Percentiles rank a stretch among this genome's conserved stretches.
Evolutionary conservation across 2,888 invertebrate genomes (phyloP).

Genomic region (Heliconius cydno): DNA sequence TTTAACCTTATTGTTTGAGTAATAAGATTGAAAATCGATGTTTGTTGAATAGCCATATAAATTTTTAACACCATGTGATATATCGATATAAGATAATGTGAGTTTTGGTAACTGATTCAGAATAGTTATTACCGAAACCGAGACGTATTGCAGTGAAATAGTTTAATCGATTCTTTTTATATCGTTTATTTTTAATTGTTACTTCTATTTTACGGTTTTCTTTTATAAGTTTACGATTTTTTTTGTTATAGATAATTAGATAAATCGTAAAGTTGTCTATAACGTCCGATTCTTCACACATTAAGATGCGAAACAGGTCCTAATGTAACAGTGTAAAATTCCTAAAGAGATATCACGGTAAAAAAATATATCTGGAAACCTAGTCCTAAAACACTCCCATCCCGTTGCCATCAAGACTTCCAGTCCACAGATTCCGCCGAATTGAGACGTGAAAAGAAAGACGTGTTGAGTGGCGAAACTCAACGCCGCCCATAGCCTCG

Average conservation of each 20-base stretch:
- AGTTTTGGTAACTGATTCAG: slow-evolving; percentile 16
- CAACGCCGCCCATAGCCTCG: background rate
- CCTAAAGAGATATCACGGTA: too few relatives aligned
- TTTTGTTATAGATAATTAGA: background rate
- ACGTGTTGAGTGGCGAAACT: background rate
- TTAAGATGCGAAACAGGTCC: background rate
- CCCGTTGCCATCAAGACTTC: too few relatives aligned
- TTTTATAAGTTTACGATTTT: background rate
- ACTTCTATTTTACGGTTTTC: slow-evolving; percentile 17
- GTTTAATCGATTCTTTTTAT: slow-evolving; percentile 23
- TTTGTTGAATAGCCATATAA: background rate
- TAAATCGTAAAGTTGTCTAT: background rate
- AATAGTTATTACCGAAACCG: slow-evolving; percentile 11
- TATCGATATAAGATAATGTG: slow-evolving; percentile 16
- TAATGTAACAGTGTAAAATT: too few relatives aligned
- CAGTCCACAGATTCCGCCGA: too few relatives aligned
- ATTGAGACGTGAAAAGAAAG: too few relatives aligned
- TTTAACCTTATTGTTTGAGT: background rate
- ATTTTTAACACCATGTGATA: background rate
- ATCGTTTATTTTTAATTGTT: slow-evolving; percentile 24
- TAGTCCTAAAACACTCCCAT: too few relatives aligned
- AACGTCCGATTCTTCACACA: background rate
- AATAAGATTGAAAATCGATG: slow-evolving; percentile 29
- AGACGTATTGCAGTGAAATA: slow-evolving; percentile 20
- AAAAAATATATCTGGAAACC: too few relatives aligned